Conservation (phyloP, 2,888 invertebrate species). For the Leucozona laternaria region DNA sequence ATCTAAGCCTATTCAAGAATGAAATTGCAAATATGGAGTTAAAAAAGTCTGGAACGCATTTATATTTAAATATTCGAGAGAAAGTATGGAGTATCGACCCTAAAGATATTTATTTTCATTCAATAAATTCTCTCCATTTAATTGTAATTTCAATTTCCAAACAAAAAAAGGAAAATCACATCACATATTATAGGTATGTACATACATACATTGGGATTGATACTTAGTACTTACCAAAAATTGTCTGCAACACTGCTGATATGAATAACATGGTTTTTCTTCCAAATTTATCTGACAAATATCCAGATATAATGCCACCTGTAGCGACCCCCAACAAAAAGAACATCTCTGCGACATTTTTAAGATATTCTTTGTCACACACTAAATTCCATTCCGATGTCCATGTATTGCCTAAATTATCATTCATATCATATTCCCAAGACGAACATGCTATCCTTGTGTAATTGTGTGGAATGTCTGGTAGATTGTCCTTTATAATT, state of each 20-base stretch:
- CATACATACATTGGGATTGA: too few species aligned
- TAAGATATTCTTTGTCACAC: slow-evolving; percentile 88
- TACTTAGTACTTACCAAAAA: slow-evolving; percentile 86
- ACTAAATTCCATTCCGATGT: slow-evolving; percentile 91
- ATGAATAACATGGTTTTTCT: slow-evolving; percentile 90
- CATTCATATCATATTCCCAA: slow-evolving; percentile 86
- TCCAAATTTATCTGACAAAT: slow-evolving; percentile 92
- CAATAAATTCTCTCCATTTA: too few species aligned
- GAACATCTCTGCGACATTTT: slow-evolving; percentile 90
- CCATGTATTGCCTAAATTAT: slow-evolving; percentile 87
- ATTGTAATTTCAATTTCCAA: not conserved
- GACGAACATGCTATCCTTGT: slow-evolving; percentile 85
- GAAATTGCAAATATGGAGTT: too few species aligned
- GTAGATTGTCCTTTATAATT: slow-evolving; percentile 49
- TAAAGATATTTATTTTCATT: too few species aligned
- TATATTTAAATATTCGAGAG: too few species aligned
- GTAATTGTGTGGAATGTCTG: slow-evolving; percentile 82
- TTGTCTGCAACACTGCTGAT: slow-evolving; percentile 88
- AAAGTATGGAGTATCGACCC: too few species aligned
- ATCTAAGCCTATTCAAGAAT: too few species aligned
- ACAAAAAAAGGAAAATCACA: not conserved
- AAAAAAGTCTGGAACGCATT: too few species aligned
- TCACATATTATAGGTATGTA: not conserved
- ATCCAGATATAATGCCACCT: slow-evolving; percentile 91
- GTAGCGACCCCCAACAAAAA: slow-evolving; percentile 91